Percentiles rank a stretch among this genome's conserved stretches.
These are phyloP conservation scores for Bos javanicus DNA, from an alignment of 2,113 vertebrate genomes.

Conservation along the genomic window DNA sequence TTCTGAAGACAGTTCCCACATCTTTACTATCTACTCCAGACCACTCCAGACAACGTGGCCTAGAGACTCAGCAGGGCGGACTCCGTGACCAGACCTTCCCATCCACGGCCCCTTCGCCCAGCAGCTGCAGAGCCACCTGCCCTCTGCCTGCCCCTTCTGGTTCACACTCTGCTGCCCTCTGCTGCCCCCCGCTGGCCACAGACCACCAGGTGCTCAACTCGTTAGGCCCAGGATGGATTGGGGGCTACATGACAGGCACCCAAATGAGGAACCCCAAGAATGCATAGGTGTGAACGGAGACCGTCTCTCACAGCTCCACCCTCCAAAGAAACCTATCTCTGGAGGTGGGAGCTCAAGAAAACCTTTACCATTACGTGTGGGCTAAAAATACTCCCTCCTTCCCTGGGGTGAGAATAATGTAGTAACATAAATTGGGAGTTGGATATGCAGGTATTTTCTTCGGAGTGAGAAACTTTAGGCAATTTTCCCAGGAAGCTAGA, in stretches of 20 bases:
- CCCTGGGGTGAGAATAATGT: background rate
- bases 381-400: background rate
- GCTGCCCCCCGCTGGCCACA: slow-evolving; percentile 20
- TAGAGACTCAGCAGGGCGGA: background rate
- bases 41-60: background rate
- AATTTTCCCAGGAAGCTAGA: background rate
- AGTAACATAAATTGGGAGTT: background rate
- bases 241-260: no score
- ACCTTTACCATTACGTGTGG: background rate
- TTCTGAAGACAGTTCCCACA: background rate
- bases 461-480: background rate
- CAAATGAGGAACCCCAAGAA: background rate
- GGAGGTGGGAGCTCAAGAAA: background rate
- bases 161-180: slow-evolving; percentile 23
- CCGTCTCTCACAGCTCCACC: background rate
- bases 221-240: no score
- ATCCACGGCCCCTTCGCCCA: background rate
- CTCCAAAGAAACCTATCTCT: background rate
- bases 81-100: background rate
- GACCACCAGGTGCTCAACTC: background rate
- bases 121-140: background rate
- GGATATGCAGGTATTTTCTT: background rate
- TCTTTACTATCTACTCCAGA: background rate
- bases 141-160: background rate
- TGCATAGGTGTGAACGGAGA: background rate